A percentile compares a stretch with the other conserved stretches of the same genome.
phyloP scores from a whole-genome alignment of 2,113 vertebrate genomes.

The Neoarius graeffei region DNA sequence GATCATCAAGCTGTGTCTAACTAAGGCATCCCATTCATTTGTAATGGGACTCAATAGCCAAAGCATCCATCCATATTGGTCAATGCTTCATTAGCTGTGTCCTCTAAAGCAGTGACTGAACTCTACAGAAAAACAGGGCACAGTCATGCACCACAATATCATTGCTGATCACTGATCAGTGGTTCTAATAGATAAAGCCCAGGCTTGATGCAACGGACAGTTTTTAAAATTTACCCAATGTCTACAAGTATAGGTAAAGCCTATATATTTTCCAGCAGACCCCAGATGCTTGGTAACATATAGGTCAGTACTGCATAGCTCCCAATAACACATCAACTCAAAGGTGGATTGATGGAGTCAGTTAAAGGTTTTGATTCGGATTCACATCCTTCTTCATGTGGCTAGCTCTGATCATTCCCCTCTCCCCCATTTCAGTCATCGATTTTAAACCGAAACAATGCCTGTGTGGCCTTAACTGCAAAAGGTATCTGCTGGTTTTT shows the following conservation, averaged over 20 bases:
- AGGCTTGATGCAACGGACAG: constrained; percentile 12
- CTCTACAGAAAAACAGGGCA: constrained; percentile 29
- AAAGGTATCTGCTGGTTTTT: background rate
- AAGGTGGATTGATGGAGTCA: constrained; percentile 46
- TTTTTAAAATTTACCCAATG: background rate
- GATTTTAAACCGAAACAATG: constrained; percentile 45
- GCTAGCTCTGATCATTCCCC: constrained; percentile 19
- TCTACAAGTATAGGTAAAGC: background rate
- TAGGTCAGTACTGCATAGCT: constrained; percentile 25
- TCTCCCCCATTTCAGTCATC: constrained; percentile 22
- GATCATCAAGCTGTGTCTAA: constrained; percentile 43
- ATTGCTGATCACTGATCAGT: constrained; percentile 10
- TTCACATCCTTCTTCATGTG: constrained; percentile 40
- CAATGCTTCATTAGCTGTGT: constrained; percentile 55
- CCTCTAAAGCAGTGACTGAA: constrained; percentile 28
- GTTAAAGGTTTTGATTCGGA: constrained; percentile 52
- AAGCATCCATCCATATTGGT: constrained; percentile 47
- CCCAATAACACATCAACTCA: constrained; percentile 34
- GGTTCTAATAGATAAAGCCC: background rate
- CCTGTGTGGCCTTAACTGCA: background rate
- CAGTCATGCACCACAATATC: constrained; percentile 29
- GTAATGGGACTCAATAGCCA: constrained; percentile 47
- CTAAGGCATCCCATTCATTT: constrained; percentile 46
- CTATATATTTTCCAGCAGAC: background rate
- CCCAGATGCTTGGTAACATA: background rate